Evolutionary conservation across 2,113 vertebrate genomes (phyloP), one percentile per base, ranked within the genome.

Genomic region (Lamprotornis superbus): DNA sequence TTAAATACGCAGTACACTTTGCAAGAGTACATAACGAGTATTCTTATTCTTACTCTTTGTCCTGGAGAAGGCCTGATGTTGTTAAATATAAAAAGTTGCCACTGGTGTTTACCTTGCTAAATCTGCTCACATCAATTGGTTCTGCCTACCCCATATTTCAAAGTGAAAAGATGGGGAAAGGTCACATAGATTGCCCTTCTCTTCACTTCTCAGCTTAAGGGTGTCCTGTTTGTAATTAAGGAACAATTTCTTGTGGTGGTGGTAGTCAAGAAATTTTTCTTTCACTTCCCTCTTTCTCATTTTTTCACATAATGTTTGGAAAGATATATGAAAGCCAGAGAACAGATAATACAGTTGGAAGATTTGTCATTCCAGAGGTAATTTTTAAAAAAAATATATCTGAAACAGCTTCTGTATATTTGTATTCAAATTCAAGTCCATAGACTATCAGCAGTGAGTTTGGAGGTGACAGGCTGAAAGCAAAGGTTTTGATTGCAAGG

Each of bases 201-300:
- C 81, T 96, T 94, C 49, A 56, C 64, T 91, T 91, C 78, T 92
- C 59, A 49, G 76, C 81, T 94, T 93, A 93, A 84, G 57, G 56
- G 73, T 89, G 76, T 75, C 44, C 97, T 97, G 95, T 77, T 97
- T 95, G 90, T 88, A 93, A 96, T 97, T 97, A 97, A 94, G 80
- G 74, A 87, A 83, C 74, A 73, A 78, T 96, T 97, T 92, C 64
- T 92, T 83, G 52, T 33, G 40, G 46, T 68, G 78, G 17, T 65
- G 44, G 69, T 39, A 81, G 44, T 57, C 22, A 55, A 79, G 87
- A 46, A 39, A 13, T 71, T 78, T 64, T 79, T 60, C 21, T 68
- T 82, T 68, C 1, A 8, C 40, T 71, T 73, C 11, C 33, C 2
- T 56, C 35, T 83, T 50, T 56, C 37, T 71, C 35, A 46, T 83